phyloP scores from a whole-genome alignment of 1,140 invertebrate species.

The Calephelis virginiensis region DNA sequence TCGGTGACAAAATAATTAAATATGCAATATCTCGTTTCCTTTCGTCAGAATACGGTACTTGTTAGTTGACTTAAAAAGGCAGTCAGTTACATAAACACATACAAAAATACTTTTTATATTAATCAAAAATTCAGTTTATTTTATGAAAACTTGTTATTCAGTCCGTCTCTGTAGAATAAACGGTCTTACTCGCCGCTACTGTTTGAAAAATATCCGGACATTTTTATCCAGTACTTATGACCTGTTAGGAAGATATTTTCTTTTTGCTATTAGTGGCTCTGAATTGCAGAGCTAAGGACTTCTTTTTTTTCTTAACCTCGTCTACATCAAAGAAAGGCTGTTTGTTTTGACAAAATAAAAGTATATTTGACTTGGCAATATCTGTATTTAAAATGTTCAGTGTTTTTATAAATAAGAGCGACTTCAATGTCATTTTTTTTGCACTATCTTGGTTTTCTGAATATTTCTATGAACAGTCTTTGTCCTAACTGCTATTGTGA shows the following conservation, averaged over 20 bases:
- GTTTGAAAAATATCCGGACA: conserved; percentile 58
- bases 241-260: conserved; percentile 37
- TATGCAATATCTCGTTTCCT: too few relatives aligned
- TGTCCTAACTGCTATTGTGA: neutral
- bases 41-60: too few relatives aligned
- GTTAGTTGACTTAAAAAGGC: too few relatives aligned
- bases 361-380: conserved; percentile 18
- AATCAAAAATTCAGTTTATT: neutral
- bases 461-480: neutral
- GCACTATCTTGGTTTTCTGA: conserved; percentile 15
- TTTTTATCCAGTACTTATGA: conserved; percentile 62
- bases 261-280: conserved; percentile 35
- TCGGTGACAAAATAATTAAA: too few relatives aligned
- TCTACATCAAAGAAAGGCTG: conserved; percentile 21
- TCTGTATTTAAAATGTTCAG: conserved; percentile 17
- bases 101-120: too few relatives aligned
- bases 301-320: conserved; percentile 23
- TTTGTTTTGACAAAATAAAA: conserved; percentile 18
- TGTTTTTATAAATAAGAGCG: conserved; percentile 21
- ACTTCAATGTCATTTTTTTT: conserved; percentile 11
- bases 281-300: conserved; percentile 32
- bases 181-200: conserved; percentile 46
- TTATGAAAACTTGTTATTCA: conserved; percentile 20
- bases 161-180: conserved; percentile 49
- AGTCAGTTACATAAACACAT: too few relatives aligned